phyloP scores from a whole-genome alignment of 2,888 invertebrate species.

The Aphidius colemani region DNA sequence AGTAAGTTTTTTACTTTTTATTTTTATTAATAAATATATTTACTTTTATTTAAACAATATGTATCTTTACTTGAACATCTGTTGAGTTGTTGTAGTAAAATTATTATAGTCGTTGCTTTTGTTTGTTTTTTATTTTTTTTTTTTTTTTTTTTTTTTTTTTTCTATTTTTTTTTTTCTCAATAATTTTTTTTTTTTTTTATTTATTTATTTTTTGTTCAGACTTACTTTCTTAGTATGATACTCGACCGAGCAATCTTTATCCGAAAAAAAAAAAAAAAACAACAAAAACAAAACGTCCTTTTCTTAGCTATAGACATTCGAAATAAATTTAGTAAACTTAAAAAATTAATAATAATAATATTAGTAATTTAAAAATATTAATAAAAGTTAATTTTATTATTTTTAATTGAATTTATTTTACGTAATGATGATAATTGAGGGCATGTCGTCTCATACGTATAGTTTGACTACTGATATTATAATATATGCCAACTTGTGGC shows the following conservation, averaged over 20 bases:
- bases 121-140: background rate
- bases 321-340: too few relatives aligned
- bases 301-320: too few relatives aligned
- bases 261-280: too few relatives aligned
- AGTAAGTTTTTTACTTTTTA: conserved; percentile 62
- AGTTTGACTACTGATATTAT: too few relatives aligned
- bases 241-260: too few relatives aligned
- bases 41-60: too few relatives aligned
- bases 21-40: too few relatives aligned
- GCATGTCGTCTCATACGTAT: background rate
- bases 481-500: background rate
- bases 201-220: too few relatives aligned
- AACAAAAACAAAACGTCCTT: too few relatives aligned
- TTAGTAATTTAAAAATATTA: background rate
- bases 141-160: too few relatives aligned
- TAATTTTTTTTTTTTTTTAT: too few relatives aligned
- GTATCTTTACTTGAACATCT: background rate
- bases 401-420: conserved; percentile 10
- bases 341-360: background rate
- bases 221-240: conserved; percentile 7
- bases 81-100: background rate
- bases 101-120: background rate
- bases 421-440: conserved; percentile 13
- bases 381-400: background rate
- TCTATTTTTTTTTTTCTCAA: conserved; percentile 41